phyloP scores from a whole-genome alignment of 2,113 vertebrate species.

The Hystrix cristata region DNA sequence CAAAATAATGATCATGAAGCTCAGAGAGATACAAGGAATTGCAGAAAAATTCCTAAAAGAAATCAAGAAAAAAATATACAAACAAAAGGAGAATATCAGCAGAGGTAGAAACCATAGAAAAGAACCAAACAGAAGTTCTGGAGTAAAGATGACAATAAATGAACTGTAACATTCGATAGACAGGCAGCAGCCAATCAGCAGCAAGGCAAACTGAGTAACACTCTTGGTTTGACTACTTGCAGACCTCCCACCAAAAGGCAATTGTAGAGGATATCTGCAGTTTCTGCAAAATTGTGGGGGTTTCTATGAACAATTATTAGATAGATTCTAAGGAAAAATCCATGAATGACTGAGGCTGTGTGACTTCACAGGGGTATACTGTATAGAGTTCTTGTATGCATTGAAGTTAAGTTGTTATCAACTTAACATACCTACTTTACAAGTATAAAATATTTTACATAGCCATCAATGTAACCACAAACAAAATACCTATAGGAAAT shows the following conservation, averaged over 20 bases:
- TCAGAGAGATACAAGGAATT: not conserved
- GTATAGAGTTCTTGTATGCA: not conserved
- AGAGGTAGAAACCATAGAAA: not conserved
- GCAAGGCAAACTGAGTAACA: too few species aligned
- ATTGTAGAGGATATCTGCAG: too few species aligned
- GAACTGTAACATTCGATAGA: not conserved
- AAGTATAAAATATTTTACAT: not conserved
- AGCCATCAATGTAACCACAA: not conserved
- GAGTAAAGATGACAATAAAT: constrained; percentile 5
- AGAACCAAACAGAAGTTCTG: not conserved
- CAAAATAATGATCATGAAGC: not conserved
- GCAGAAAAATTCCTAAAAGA: not conserved
- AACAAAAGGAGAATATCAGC: not conserved
- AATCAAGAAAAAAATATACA: not conserved
- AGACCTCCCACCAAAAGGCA: too few species aligned
- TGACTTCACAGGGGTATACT: too few species aligned
- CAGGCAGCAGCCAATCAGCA: not conserved
- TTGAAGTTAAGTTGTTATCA: not conserved
- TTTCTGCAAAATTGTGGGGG: too few species aligned
- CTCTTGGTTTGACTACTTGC: too few species aligned
- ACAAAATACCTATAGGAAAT: not conserved
- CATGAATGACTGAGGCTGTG: too few species aligned
- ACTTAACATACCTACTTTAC: not conserved
- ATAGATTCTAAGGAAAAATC: too few species aligned
- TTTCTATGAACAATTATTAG: too few species aligned